Percentiles rank a stretch among this genome's conserved stretches.
phyloP scores from a whole-genome alignment of 1,140 invertebrate species.

The Bombus polaris region DNA sequence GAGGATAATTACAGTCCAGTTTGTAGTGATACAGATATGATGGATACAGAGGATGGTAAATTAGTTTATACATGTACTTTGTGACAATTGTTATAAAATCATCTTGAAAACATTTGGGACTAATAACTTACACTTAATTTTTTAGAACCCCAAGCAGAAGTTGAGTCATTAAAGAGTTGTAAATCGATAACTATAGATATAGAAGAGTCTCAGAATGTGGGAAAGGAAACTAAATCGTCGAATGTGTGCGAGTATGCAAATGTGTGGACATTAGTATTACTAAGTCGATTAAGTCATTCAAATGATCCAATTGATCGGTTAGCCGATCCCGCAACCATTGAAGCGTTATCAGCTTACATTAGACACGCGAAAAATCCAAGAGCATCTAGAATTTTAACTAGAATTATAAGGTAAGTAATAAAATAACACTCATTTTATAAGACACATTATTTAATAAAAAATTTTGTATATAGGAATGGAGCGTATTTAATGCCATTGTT shows the following conservation, averaged over 20 bases:
- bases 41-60: conserved; percentile 72
- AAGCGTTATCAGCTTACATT: conserved; percentile 76
- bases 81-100: background rate
- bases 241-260: conserved; percentile 55
- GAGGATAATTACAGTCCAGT: conserved; percentile 81
- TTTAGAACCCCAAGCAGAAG: conserved; percentile 69
- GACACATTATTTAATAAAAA: background rate
- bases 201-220: conserved; percentile 49
- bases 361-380: conserved; percentile 67
- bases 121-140: background rate
- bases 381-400: conserved; percentile 71
- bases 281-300: conserved; percentile 72
- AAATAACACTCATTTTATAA: background rate
- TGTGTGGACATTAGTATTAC: conserved; percentile 68
- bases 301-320: conserved; percentile 72
- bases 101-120: background rate
- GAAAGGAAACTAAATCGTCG: conserved; percentile 31
- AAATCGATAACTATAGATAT: conserved; percentile 66
- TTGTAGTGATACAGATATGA: conserved; percentile 76
- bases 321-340: conserved; percentile 74
- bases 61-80: background rate
- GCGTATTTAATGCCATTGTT: conserved; percentile 75
- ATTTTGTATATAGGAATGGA: conserved; percentile 67
- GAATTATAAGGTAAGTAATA: conserved; percentile 72
- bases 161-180: conserved; percentile 71